Conservation (phyloP, 2,888 invertebrate genomes). For the Germaria angustata region DNA sequence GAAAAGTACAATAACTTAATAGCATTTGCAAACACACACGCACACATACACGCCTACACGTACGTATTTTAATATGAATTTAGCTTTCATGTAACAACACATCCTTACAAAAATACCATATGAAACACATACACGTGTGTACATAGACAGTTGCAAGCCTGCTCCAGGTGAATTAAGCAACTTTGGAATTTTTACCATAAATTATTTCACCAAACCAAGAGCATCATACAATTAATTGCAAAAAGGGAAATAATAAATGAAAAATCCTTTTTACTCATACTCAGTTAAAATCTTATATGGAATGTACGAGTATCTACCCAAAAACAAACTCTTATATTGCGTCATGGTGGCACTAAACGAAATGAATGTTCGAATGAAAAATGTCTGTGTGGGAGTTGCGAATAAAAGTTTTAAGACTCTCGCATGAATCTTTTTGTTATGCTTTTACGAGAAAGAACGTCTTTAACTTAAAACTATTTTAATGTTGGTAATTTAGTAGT, state of each 20-base stretch:
- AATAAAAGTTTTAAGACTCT: constrained; percentile 18
- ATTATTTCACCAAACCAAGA: constrained; percentile 53
- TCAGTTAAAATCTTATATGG: background rate
- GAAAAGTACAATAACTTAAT: constrained; percentile 19
- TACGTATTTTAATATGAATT: background rate
- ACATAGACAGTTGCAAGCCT: constrained; percentile 25
- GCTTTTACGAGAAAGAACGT: constrained; percentile 17
- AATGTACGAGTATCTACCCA: background rate
- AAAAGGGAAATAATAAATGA: background rate
- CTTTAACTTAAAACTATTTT: constrained; percentile 58
- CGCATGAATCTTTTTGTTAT: constrained; percentile 10
- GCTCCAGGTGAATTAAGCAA: constrained; percentile 58
- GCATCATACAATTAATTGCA: constrained; percentile 19
- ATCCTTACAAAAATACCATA: background rate
- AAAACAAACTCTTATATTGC: background rate
- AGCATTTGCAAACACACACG: background rate
- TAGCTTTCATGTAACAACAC: background rate
- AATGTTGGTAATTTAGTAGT: constrained; percentile 50
- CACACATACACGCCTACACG: background rate
- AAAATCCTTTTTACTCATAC: background rate
- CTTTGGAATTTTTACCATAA: constrained; percentile 55
- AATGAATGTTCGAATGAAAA: constrained; percentile 3
- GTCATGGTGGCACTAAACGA: background rate
- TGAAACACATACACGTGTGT: background rate
- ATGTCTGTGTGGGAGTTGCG: constrained; percentile 16